phyloP scores from a whole-genome alignment of 2,888 invertebrate species.

The Stegophylla sp. region DNA sequence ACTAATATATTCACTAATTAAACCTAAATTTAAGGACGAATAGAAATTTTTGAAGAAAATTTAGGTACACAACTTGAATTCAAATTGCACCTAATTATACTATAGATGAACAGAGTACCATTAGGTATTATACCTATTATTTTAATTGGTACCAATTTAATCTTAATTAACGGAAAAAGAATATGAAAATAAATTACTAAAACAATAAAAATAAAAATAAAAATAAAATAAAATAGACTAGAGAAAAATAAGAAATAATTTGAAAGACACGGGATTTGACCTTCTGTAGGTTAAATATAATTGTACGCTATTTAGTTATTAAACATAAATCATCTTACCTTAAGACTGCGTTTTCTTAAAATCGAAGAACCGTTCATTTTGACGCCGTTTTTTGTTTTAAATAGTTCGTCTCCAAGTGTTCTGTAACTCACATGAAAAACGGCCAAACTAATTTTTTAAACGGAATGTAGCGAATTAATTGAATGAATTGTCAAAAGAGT shows the following conservation, averaged over 20 bases:
- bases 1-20: no score
- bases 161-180: no score
- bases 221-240: background rate
- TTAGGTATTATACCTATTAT: no score
- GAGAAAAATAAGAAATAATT: background rate
- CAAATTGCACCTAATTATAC: no score
- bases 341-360: conserved; percentile 38
- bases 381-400: background rate
- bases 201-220: no score
- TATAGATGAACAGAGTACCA: no score
- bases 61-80: no score
- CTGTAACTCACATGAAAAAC: background rate
- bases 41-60: no score
- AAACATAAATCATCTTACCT: conserved; percentile 9
- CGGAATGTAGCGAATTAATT: background rate
- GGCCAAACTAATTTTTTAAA: background rate
- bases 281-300: conserved; percentile 50
- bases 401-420: background rate
- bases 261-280: background rate
- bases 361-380: conserved; percentile 48
- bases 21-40: no score
- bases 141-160: no score
- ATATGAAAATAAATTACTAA: background rate
- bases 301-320: background rate
- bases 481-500: no score